Evolutionary conservation across 2,113 vertebrate genomes (phyloP).

Genomic region (Nesogale talazaci): DNA sequence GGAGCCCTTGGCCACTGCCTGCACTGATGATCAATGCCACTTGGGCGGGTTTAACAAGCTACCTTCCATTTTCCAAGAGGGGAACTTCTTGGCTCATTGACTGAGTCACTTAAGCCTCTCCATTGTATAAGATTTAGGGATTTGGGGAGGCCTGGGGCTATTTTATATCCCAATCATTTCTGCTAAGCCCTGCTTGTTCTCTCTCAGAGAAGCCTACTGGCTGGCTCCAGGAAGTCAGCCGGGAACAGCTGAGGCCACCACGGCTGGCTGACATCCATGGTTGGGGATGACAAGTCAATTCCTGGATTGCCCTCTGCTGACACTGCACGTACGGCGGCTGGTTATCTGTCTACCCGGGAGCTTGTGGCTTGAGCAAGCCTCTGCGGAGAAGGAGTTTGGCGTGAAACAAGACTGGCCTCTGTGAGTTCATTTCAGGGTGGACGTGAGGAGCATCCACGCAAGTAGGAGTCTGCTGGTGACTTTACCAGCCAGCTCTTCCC

Average conservation of each 20-base stretch:
- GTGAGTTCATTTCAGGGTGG: neutral
- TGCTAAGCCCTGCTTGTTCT: neutral
- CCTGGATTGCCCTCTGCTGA: neutral
- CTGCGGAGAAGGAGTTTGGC: neutral
- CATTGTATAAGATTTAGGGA: conserved; percentile 1
- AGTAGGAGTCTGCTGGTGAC: neutral
- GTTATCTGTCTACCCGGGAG: neutral
- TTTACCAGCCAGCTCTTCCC: neutral
- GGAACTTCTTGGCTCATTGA: neutral
- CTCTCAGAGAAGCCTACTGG: neutral
- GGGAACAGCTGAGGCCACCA: fast-evolving
- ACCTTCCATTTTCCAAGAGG: neutral
- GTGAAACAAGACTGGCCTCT: neutral
- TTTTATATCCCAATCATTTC: neutral
- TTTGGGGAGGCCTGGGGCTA: neutral
- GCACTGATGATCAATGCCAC: neutral
- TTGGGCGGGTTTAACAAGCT: neutral
- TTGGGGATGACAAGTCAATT: neutral
- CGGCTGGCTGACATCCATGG: neutral
- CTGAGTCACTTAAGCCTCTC: conserved; percentile 1
- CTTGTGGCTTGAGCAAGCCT: neutral
- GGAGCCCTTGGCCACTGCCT: neutral
- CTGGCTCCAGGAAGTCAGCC: neutral
- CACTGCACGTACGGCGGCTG: neutral
- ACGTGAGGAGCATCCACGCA: neutral